These are phyloP conservation scores for Drosophila teissieri DNA, from an alignment of 1,140 invertebrate species.

Conservation along the genomic window DNA sequence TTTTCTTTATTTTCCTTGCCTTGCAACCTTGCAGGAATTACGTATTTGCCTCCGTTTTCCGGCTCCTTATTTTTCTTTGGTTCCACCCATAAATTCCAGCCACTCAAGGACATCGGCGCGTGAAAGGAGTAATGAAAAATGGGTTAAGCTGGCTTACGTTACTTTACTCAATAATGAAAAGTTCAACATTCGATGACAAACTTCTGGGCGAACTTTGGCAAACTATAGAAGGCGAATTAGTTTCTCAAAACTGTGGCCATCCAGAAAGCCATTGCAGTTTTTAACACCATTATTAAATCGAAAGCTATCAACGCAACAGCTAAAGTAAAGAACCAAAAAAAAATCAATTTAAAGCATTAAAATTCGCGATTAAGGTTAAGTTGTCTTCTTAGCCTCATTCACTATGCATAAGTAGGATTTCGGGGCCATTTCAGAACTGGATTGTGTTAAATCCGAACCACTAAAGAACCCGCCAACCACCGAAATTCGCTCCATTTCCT, in stretches of 20 bases:
- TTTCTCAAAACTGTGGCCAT: constrained; percentile 7
- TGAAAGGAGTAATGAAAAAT: constrained; percentile 40
- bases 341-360: background rate
- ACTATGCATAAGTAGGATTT: constrained; percentile 36
- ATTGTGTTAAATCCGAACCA: constrained; percentile 43
- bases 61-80: background rate
- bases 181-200: constrained; percentile 44
- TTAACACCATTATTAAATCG: background rate
- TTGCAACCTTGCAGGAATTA: constrained; percentile 44
- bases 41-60: constrained; percentile 17
- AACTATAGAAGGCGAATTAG: constrained; percentile 13
- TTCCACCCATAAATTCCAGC: constrained; percentile 34
- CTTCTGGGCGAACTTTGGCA: background rate
- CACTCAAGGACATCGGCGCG: constrained; percentile 26
- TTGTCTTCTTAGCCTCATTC: constrained; percentile 10
- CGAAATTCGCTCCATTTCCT: constrained; percentile 32
- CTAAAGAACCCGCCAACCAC: constrained; percentile 32
- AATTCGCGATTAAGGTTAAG: constrained; percentile 6
- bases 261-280: background rate
- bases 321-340: too few relatives aligned
- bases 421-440: constrained; percentile 19
- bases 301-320: background rate
- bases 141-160: constrained; percentile 41
- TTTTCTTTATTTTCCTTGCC: constrained; percentile 10
- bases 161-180: constrained; percentile 42